These are phyloP conservation scores for Tarsius wallacei DNA, from an alignment of 2,797 vertebrate species.

Conservation along the genomic window DNA sequence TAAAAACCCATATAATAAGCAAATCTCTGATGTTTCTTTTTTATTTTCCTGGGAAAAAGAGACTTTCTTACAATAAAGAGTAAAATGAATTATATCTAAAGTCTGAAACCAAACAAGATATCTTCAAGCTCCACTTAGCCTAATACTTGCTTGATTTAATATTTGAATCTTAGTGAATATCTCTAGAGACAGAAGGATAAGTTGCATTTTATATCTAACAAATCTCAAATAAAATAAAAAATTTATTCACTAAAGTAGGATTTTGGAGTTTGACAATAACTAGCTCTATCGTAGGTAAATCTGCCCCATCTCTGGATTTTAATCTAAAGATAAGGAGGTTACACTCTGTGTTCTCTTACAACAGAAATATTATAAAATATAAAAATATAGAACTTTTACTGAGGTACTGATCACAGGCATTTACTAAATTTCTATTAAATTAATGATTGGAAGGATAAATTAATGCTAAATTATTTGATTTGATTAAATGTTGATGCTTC, in stretches of 20 bases:
- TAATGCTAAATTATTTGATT: not conserved
- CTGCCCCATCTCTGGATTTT: not conserved
- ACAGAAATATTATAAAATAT: conserved; percentile 5
- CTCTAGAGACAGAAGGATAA: not conserved
- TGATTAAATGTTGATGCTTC: not conserved
- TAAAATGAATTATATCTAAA: conserved; percentile 5
- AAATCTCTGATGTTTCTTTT: not conserved
- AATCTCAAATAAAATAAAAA: conserved; percentile 6
- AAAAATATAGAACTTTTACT: not conserved
- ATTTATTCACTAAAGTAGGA: not conserved
- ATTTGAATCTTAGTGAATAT: not conserved
- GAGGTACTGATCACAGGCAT: not conserved
- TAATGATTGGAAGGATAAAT: not conserved
- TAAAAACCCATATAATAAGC: not conserved
- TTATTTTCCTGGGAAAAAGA: not conserved
- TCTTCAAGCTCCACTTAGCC: not conserved
- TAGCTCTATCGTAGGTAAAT: not conserved
- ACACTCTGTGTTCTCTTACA: not conserved
- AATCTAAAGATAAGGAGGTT: not conserved
- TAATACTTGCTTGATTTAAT: not conserved
- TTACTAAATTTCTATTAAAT: conserved; percentile 10
- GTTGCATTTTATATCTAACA: not conserved
- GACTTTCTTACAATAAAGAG: not conserved
- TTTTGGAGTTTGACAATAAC: not conserved
- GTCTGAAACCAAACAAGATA: not conserved